A percentile compares a stretch with the other conserved stretches of the same genome.
These are phyloP conservation scores for Acipenser transmontanus DNA, from an alignment of 2,797 vertebrate species.

Conservation along the genomic window DNA sequence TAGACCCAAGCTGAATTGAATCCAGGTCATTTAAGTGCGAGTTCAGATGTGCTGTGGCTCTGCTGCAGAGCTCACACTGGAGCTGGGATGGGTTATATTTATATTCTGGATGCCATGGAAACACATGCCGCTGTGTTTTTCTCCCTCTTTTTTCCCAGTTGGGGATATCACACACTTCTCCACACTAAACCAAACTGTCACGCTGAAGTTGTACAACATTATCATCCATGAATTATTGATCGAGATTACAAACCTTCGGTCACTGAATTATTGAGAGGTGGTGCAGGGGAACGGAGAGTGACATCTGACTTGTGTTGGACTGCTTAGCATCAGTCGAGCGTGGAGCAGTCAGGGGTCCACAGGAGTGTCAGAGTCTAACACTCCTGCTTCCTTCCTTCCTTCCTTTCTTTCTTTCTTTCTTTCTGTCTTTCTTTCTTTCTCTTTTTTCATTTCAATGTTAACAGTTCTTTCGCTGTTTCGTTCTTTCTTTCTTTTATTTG, in stretches of 20 bases:
- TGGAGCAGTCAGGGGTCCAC: too few relatives aligned
- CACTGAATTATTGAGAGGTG: conserved; percentile 4
- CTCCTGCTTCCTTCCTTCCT: neutral
- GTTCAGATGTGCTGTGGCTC: too few relatives aligned
- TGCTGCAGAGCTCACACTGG: too few relatives aligned
- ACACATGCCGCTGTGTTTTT: neutral
- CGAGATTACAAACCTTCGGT: neutral
- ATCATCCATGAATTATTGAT: conserved; percentile 5
- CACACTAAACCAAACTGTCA: neutral
- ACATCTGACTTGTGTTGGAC: too few relatives aligned
- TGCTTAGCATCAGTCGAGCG: too few relatives aligned
- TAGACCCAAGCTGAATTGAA: too few relatives aligned
- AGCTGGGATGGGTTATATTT: too few relatives aligned
- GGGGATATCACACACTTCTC: neutral
- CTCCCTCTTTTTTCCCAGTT: conserved; percentile 16
- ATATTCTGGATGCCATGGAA: too few relatives aligned
- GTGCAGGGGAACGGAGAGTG: neutral
- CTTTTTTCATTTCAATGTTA: neutral
- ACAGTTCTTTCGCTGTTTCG: neutral
- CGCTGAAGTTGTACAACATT: conserved; percentile 7
- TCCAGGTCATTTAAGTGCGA: too few relatives aligned
- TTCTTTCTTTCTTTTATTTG: neutral
- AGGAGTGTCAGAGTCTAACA: too few relatives aligned
- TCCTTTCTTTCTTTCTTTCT: neutral
- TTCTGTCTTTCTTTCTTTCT: neutral